phyloP scores from a whole-genome alignment of 1,140 invertebrate species.

The Brachystomella parvula region DNA sequence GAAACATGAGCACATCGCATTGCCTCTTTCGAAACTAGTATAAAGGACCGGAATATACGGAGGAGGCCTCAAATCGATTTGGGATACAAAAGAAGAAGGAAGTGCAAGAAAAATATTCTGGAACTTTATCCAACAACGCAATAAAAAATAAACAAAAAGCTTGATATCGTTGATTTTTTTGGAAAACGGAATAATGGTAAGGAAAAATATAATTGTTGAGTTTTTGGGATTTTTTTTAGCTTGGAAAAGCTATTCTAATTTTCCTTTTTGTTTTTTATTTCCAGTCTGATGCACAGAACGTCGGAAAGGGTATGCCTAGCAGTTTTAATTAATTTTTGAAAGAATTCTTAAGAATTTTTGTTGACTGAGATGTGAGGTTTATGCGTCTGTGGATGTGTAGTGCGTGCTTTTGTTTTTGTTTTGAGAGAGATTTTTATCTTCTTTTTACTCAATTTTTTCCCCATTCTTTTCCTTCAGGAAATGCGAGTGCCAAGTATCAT shows the following conservation, averaged over 20 bases:
- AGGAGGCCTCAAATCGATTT: too few species aligned
- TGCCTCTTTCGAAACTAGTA: too few species aligned
- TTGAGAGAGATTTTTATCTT: background rate
- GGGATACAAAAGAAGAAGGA: too few species aligned
- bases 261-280: background rate
- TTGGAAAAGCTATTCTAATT: background rate
- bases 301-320: background rate
- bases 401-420: background rate
- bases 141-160: too few species aligned
- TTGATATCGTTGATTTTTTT: too few species aligned
- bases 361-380: background rate
- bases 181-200: too few species aligned
- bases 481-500: background rate
- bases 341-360: background rate
- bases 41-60: too few species aligned
- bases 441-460: slow-evolving; percentile 3
- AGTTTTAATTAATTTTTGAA: background rate
- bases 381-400: background rate
- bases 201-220: too few species aligned
- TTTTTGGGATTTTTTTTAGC: too few species aligned
- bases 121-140: too few species aligned
- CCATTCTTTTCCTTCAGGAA: background rate
- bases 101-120: too few species aligned
- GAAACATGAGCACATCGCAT: too few species aligned
- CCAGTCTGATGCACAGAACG: slow-evolving; percentile 2